These are phyloP conservation scores for Streptopelia turtur DNA, from an alignment of 2,797 vertebrate species.

Conservation along the genomic window DNA sequence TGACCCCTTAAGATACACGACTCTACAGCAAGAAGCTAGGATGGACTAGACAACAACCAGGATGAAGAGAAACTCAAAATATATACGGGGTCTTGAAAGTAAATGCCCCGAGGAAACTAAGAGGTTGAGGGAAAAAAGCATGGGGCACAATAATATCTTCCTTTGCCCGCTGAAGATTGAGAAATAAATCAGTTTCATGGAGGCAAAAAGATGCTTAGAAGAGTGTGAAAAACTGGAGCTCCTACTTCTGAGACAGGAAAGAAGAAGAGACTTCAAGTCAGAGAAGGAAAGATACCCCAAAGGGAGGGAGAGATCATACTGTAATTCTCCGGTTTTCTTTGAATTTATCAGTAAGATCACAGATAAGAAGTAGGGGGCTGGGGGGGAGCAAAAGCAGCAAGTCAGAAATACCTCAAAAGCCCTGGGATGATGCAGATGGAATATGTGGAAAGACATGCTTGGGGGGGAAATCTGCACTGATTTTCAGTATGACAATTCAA, in stretches of 20 bases:
- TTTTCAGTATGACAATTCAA: not conserved
- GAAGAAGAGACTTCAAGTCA: not conserved
- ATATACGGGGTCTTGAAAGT: not conserved
- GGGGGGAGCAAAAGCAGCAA: not conserved
- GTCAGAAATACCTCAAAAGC: not conserved
- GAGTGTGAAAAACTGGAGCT: not conserved
- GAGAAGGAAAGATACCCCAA: not conserved
- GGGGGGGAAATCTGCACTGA: not conserved
- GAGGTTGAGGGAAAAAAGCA: not conserved
- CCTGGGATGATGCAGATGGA: not conserved
- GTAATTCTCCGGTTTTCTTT: not conserved
- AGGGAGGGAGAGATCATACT: not conserved
- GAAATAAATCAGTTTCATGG: not conserved
- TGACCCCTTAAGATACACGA: not conserved
- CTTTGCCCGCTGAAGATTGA: not conserved
- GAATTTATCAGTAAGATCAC: not conserved
- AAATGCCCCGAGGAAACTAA: not conserved
- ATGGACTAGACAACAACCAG: not conserved
- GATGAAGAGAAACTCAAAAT: not conserved
- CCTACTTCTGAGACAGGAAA: not conserved
- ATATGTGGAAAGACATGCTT: not conserved
- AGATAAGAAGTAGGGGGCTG: not conserved
- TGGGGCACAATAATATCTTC: not conserved
- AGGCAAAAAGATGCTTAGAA: not conserved
- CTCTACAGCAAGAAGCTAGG: not conserved